Percentiles rank a stretch among this genome's conserved stretches.
Conservation (phyloP, 1,140 invertebrate species). For the Bilobella aurantiaca region DNA sequence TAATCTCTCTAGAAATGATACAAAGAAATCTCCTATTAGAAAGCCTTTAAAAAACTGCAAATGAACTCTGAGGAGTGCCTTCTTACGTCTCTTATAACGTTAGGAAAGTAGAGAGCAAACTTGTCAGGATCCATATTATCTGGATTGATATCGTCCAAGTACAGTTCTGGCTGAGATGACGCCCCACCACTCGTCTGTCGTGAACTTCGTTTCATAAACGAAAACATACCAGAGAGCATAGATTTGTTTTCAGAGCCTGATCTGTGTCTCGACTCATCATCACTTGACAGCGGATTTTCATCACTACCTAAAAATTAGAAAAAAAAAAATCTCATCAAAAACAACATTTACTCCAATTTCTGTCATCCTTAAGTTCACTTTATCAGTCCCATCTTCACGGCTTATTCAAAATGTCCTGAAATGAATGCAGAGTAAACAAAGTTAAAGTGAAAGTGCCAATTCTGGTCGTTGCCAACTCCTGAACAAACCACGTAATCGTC, state of each 20-base stretch:
- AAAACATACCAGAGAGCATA: constrained; percentile 80
- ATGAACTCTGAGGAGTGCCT: neutral
- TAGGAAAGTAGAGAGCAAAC: constrained; percentile 76
- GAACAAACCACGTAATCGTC: neutral
- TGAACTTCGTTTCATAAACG: constrained; percentile 74
- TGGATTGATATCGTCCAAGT: constrained; percentile 81
- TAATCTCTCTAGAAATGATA: neutral
- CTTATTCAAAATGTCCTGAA: too few species aligned
- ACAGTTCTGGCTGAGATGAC: constrained; percentile 66
- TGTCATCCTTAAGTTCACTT: too few species aligned
- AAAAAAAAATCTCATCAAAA: neutral
- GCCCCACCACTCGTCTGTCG: constrained; percentile 46
- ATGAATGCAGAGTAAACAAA: neutral
- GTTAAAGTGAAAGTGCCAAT: neutral
- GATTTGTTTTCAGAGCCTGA: constrained; percentile 41
- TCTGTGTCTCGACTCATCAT: constrained; percentile 30
- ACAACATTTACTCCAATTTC: too few species aligned
- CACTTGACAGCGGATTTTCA: constrained; percentile 31
- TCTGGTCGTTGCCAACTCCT: neutral
- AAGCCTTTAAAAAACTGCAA: neutral
- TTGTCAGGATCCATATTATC: constrained; percentile 81
- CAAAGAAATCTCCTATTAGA: neutral
- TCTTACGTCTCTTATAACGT: constrained; percentile 24
- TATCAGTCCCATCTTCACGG: too few species aligned
- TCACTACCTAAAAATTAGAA: constrained; percentile 7